phyloP scores from a whole-genome alignment of 1,140 invertebrate species.

The Hesperophylax magnus region DNA sequence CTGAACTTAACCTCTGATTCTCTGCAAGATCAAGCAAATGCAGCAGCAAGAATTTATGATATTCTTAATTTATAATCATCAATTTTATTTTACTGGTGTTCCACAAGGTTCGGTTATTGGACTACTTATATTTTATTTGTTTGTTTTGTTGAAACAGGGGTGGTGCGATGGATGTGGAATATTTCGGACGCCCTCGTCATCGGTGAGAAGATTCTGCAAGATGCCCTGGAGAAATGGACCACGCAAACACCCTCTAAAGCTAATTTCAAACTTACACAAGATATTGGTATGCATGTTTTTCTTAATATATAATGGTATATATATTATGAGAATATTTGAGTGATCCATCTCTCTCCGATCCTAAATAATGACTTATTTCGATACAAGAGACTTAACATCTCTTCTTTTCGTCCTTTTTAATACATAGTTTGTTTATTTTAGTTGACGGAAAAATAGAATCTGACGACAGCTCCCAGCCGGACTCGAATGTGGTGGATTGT shows the following conservation, averaged over 20 bases:
- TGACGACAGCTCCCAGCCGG: slow-evolving; percentile 48
- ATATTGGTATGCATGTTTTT: slow-evolving; percentile 43
- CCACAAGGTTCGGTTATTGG: too few relatives aligned
- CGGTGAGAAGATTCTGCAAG: slow-evolving; percentile 65
- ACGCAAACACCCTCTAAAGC: slow-evolving; percentile 45
- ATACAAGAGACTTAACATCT: not conserved
- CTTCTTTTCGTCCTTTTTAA: not conserved
- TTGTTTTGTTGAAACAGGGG: slow-evolving; percentile 53
- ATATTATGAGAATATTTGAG: too few relatives aligned
- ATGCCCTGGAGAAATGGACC: slow-evolving; percentile 65
- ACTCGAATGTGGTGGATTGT: slow-evolving; percentile 50
- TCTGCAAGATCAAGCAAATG: slow-evolving; percentile 58
- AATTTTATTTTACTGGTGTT: too few relatives aligned
- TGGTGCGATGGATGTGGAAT: slow-evolving; percentile 64
- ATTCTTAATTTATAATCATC: too few relatives aligned
- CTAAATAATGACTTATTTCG: too few relatives aligned
- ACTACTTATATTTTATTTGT: too few relatives aligned
- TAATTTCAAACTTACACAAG: slow-evolving; percentile 49
- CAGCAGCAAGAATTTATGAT: slow-evolving; percentile 27
- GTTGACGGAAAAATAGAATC: slow-evolving; percentile 55
- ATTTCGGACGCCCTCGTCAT: slow-evolving; percentile 64
- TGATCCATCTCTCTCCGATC: too few relatives aligned
- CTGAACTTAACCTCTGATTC: slow-evolving; percentile 62
- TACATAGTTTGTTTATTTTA: slow-evolving; percentile 36
- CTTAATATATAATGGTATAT: too few relatives aligned